Base-by-base conservation (phyloP, 2,113 vertebrate species). In the Theristicus caerulescens region DNA sequence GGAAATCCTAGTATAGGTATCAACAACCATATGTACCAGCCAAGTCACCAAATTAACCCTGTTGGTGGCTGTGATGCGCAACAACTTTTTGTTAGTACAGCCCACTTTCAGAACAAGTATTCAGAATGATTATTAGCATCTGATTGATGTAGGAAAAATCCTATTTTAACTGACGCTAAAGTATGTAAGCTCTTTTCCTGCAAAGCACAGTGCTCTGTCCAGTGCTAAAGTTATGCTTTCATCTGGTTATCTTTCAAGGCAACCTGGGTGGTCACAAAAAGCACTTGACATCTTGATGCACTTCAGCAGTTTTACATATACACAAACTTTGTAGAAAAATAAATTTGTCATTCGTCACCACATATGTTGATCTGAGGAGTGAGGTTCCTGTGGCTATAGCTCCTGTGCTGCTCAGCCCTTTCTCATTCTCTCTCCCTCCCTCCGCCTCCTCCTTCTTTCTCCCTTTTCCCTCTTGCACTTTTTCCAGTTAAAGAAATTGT, bases 291-390 rank as follows among this genome's bases (percentile, higher is more conserved):
- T 99, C 99, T 99, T 99, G 99, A 99, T 99, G 99, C 99, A 99
- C 99, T 99, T 99, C 99, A 99, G 99, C 99, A 99, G 99, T 99
- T 99, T 99, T 99, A 99, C 99, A 99, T 99, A 99, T 99, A 99
- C 98, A 99, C 99, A 99, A 99, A 98, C 99, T 99, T 99, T 98
- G 99, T 99, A 99, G 99, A 99, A 99, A 99, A 99, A 99, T 99
- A 99, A 99, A 99, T 99, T 99, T 99, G 99, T 99, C 99, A 99
- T 99, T 99, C 98, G 97, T 99, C 99, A 99, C 99, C 99, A 99
- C 99, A 99, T 99, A 99, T 99, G 99, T 98, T 99, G 99, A 99
- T 98, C 98, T 98, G 98, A 97, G 98, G 98, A 98, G 98, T 66
- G 96, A 98, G 96, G 96, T 88, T 97, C 96, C 97, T 97, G 97